A percentile compares a stretch with the other conserved stretches of the same genome.
These are phyloP conservation scores for Takifugu ocellatus DNA, from an alignment of 2,797 vertebrate species.

Conservation along the genomic window DNA sequence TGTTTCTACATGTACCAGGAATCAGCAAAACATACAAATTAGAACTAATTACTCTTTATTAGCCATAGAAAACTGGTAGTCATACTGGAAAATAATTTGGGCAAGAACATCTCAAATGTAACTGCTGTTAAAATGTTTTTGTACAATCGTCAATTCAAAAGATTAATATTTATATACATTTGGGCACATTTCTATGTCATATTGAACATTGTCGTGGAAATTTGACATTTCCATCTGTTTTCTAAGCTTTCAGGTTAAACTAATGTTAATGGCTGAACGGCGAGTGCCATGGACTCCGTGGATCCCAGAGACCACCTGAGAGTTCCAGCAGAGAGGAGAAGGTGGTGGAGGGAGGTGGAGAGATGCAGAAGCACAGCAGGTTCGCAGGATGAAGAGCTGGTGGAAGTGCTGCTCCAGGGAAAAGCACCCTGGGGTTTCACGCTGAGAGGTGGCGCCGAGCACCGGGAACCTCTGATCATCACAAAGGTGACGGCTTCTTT, in stretches of 20 bases:
- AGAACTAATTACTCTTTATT: no score
- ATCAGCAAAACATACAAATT: no score
- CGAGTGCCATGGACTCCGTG: slow-evolving; percentile 34
- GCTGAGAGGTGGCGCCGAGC: slow-evolving; percentile 85
- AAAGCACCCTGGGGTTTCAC: slow-evolving; percentile 91
- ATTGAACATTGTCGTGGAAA: no score
- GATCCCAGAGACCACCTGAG: slow-evolving; percentile 31
- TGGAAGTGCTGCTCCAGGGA: slow-evolving; percentile 69
- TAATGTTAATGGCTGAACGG: neutral
- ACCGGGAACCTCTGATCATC: slow-evolving; percentile 85
- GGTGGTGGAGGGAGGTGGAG: slow-evolving; percentile 23
- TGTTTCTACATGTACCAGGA: neutral
- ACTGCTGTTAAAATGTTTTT: neutral
- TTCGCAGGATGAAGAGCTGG: slow-evolving; percentile 22
- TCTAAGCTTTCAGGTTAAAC: neutral
- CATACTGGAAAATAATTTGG: no score
- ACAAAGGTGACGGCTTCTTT: slow-evolving; percentile 77
- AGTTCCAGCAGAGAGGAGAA: neutral
- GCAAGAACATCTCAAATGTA: no score
- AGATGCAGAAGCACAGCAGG: slow-evolving; percentile 14
- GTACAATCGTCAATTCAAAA: neutral
- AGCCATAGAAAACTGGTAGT: no score
- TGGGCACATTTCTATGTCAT: no score
- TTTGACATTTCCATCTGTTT: no score
- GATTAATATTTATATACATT: neutral